Base-by-base conservation (phyloP, 92 coral and sea anemone species). In the Hydrozoanthus gracilis region DNA sequence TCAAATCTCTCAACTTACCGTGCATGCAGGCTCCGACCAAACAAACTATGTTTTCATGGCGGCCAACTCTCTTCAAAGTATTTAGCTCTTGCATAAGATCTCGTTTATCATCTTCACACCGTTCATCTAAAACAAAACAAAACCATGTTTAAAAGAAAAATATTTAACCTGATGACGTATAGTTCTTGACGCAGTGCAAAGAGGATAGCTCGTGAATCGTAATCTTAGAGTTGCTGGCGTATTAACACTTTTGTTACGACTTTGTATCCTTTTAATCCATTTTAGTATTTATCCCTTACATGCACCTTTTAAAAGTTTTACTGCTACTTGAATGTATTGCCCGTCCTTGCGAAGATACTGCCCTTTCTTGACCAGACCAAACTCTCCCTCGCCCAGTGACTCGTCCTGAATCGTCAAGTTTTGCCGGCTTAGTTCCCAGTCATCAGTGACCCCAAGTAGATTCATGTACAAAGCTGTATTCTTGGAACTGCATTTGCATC, bases 31-130 rank as follows among this genome's bases (percentile, higher is more conserved):
- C 83, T 60, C 83, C 83, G 18, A 79, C 83, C 15, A 79, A 39
- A 79, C 83, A 79, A 46, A 79, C 83, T 45, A 79, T 60, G 55
- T 79, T 79, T 10, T 62, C 83, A 61, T 79, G 83, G 20, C 83
- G 35, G 39, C 83, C 83, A 60, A 79, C 71, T 44, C 62, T 79
- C 83, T 79, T 79, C 5, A 79, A 71, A 15, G 83, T 62, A 56
- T 58, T 45, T 4, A 79, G 83, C 44, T 79, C 83, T 48, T 79
- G 83, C 71, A 60, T 45, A 8, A 79, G 83, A 45, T 79, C 83
- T 8, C 52, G 71, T 62, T n/a, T 79, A 52, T 79, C 83, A 7
- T 79, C 51, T 47, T 79, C 71, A 46, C 66, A 54, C 0, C 46
- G 60, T 15, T 79, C 83, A 47, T 79, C 83, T 79, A 39, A 52